Evolutionary conservation across 2,113 vertebrate genomes (phyloP).

Genomic region (Neodon shergylaensis): DNA sequence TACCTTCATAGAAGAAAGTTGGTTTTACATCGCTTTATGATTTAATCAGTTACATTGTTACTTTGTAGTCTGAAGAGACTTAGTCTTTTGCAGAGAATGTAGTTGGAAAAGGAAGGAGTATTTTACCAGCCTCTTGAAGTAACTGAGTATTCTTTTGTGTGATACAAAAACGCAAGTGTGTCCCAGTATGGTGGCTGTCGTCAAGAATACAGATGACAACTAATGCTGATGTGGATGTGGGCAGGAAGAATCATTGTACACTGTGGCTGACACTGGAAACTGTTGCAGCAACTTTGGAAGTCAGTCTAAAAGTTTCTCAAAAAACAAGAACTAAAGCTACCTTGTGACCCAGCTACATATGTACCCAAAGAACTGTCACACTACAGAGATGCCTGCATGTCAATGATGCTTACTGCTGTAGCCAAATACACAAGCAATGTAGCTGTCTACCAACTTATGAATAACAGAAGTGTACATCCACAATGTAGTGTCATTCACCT

Average conservation of each 20-base stretch:
- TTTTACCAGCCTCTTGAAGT: conserved; percentile 29
- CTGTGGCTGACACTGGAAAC: neutral
- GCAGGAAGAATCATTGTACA: neutral
- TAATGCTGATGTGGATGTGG: neutral
- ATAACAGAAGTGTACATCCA: neutral
- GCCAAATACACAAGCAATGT: neutral
- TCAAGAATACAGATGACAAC: neutral
- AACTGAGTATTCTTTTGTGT: conserved; percentile 1
- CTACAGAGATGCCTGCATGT: neutral
- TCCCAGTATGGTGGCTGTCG: neutral
- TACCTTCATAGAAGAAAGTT: conserved; percentile 17
- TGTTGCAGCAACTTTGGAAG: neutral
- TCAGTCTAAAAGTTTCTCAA: neutral
- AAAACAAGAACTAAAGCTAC: neutral
- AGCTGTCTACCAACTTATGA: neutral
- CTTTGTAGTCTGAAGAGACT: conserved; percentile 12
- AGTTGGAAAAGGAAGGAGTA: neutral
- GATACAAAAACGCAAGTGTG: neutral
- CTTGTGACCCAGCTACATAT: neutral
- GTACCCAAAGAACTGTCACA: too few species aligned
- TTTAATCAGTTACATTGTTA: neutral
- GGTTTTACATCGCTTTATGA: neutral
- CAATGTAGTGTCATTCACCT: neutral
- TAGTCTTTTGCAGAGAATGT: neutral
- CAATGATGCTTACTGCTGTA: neutral